These are phyloP conservation scores for Pithecia hirsuta DNA, from an alignment of 2,797 vertebrate genomes.

Conservation along the genomic window DNA sequence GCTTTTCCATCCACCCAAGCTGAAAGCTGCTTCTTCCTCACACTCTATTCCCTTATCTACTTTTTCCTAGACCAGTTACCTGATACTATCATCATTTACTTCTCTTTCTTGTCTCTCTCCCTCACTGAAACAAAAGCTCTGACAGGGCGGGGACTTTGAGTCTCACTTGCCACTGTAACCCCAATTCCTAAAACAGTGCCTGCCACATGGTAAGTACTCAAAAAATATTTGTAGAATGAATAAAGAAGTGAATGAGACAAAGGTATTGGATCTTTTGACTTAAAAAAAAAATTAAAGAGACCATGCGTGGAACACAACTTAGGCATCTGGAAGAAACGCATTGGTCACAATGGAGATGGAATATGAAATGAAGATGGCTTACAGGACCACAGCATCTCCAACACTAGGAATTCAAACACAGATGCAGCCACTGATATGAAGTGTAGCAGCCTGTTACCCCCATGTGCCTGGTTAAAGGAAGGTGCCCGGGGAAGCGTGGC, in stretches of 20 bases:
- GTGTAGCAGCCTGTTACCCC: too few relatives aligned
- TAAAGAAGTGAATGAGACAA: not conserved
- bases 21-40: not conserved
- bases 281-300: not conserved
- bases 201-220: not conserved
- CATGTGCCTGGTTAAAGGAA: not conserved
- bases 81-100: not conserved
- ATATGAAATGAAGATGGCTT: not conserved
- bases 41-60: not conserved
- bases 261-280: not conserved
- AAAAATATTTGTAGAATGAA: not conserved
- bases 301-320: not conserved
- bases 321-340: not conserved
- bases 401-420: not conserved
- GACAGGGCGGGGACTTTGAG: not conserved
- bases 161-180: not conserved
- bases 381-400: not conserved
- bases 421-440: not conserved
- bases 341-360: not conserved
- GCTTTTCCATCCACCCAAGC: not conserved
- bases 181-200: not conserved
- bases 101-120: not conserved
- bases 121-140: not conserved
- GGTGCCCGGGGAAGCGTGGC: rapidly evolving
- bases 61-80: not conserved